Evolutionary conservation across 1,140 invertebrate genomes (phyloP), one percentile per base, ranked within the genome.

Genomic region (Drosophila sp.): DNA sequence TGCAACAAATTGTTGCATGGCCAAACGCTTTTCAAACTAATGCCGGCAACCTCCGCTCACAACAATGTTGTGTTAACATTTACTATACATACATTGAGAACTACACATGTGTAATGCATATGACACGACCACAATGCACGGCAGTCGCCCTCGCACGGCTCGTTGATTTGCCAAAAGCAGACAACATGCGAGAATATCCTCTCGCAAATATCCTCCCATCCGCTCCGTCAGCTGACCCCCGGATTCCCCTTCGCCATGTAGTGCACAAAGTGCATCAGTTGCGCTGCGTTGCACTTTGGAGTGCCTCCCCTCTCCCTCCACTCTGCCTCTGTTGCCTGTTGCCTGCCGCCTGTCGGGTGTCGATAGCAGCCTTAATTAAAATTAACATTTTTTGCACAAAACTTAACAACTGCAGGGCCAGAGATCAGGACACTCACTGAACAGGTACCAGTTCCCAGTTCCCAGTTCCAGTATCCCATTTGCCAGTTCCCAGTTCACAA

Each of bases 371-470:
- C 80, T 84, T 89, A 89, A 89, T 89, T 89, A 89, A 89, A 89
- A 90, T 90, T 90, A 90, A 90, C 89, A 90, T 90, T 90, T 90
- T 90, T 83, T 87, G 82, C 64, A 77, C 83, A 89, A 89, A 86
- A 87, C 83, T 89, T 84, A 73, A 77, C 53, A 63, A 41, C 40
- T 14, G 64, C 11, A 41, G 6, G 34, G 18, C 51, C 72, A 41
- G 69, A 45, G 43, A 66, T 73, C 71, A 67, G 48, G 38, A 34
- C 13, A 54, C 41, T 27, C 46, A 29, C 8, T 21, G 4, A 38
- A 36, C 34, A 34, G 38, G 27, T 32, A 8, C 45, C 45, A 46
- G 45, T 13, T 1, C 34, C 3, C 14, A 29, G 5, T 27, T 27
- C 25, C 25, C 25, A 27, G 25, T 27, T 6, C 43, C 36, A 13